A percentile compares a stretch with the other conserved stretches of the same genome.
phyloP scores from a whole-genome alignment of 2,888 invertebrate species.

The Cotesia congregata region DNA sequence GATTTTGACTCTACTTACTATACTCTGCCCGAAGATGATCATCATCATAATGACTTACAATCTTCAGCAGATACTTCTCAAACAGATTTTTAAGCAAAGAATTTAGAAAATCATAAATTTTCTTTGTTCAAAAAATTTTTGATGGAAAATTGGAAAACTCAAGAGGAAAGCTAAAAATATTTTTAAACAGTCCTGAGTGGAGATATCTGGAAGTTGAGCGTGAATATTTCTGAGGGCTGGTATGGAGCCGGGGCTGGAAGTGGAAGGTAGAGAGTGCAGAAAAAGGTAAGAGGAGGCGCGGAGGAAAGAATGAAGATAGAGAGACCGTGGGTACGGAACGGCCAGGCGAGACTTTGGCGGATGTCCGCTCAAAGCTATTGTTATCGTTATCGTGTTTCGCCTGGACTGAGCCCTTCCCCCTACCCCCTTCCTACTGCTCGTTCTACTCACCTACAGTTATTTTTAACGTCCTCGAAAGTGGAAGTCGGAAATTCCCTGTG shows the following conservation, averaged over 20 bases:
- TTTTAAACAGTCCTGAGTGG: background rate
- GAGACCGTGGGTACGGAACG: slow-evolving; percentile 37
- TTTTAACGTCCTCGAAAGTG: no score
- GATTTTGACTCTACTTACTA: no score
- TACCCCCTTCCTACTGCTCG: slow-evolving; percentile 32
- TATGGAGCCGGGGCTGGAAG: background rate
- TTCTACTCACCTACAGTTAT: slow-evolving; percentile 2
- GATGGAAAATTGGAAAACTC: background rate
- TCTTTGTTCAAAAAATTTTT: no score
- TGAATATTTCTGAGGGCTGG: slow-evolving; percentile 5
- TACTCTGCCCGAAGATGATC: no score
- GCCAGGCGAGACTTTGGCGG: slow-evolving; percentile 47
- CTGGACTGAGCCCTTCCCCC: slow-evolving; percentile 43
- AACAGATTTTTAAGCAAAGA: no score
- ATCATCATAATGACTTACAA: no score
- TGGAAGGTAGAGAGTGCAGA: background rate
- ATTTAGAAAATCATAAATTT: no score
- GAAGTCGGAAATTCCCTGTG: background rate
- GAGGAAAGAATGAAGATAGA: slow-evolving; percentile 35
- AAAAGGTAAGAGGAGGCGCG: slow-evolving; percentile 12
- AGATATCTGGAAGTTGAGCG: background rate
- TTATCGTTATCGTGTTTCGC: slow-evolving; percentile 52
- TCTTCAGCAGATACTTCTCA: no score
- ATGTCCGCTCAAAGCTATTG: slow-evolving; percentile 52
- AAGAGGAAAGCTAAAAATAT: background rate